A percentile compares a stretch with the other conserved stretches of the same genome.
Conservation (phyloP, 2,797 vertebrate genomes). For the Pteropus rufus region DNA sequence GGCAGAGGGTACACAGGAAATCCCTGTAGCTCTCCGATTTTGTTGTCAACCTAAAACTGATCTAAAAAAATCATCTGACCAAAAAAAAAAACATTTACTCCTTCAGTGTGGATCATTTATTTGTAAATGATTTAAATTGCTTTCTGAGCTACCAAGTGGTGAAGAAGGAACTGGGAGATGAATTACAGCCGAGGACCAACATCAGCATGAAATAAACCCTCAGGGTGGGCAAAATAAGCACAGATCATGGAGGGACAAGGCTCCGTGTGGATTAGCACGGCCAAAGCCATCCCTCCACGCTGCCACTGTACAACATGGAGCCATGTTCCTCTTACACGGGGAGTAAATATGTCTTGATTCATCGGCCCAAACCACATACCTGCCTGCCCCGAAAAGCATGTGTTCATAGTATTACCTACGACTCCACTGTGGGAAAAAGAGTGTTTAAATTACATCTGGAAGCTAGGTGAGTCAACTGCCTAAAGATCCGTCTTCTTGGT, state of each 20-base stretch:
- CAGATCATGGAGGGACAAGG: not conserved
- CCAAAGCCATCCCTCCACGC: not conserved
- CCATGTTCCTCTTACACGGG: slow-evolving; percentile 34
- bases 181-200: not conserved
- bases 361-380: slow-evolving; percentile 67
- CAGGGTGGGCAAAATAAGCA: not conserved
- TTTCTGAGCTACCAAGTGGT: not conserved
- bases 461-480: slow-evolving; percentile 75
- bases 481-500: slow-evolving; percentile 73
- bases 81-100: no score
- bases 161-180: not conserved
- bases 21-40: not conserved
- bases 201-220: not conserved
- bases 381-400: slow-evolving; percentile 65
- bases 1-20: not conserved
- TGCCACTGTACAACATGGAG: not conserved
- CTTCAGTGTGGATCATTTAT: not conserved
- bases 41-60: not conserved
- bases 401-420: slow-evolving; percentile 51
- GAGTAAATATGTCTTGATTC: slow-evolving; percentile 62
- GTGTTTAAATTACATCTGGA: slow-evolving; percentile 71
- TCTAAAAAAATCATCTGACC: not conserved
- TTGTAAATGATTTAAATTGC: not conserved
- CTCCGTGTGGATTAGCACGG: not conserved
- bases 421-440: slow-evolving; percentile 72